Conservation (phyloP, 2,888 invertebrate genomes). For the Corbicula japonica region DNA sequence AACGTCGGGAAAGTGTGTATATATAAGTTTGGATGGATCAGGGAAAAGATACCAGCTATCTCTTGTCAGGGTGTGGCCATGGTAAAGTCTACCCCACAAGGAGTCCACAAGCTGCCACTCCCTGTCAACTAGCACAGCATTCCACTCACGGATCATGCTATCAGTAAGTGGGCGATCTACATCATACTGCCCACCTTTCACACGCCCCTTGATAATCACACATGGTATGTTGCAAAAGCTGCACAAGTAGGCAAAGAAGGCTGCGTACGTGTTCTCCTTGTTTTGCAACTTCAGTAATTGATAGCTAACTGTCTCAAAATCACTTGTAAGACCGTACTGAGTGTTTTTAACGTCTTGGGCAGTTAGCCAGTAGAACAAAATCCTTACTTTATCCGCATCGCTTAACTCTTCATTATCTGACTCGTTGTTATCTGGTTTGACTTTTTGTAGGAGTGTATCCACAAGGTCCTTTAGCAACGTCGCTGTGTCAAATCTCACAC, state of each 20-base stretch:
- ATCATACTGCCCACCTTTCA: constrained; percentile 78
- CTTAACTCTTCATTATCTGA: background rate
- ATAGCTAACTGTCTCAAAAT: constrained; percentile 36
- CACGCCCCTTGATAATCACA: constrained; percentile 76
- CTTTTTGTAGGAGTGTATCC: too few species aligned
- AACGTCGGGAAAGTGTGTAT: constrained; percentile 77
- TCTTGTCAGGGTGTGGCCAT: constrained; percentile 60
- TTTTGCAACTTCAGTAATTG: constrained; percentile 38
- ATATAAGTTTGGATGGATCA: constrained; percentile 77
- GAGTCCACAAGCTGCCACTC: constrained; percentile 59
- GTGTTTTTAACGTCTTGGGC: constrained; percentile 19
- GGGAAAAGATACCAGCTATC: constrained; percentile 79
- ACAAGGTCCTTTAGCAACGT: too few species aligned
- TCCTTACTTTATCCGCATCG: constrained; percentile 34
- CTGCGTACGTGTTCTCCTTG: constrained; percentile 45
- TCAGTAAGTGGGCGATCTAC: constrained; percentile 70
- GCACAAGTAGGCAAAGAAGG: constrained; percentile 50
- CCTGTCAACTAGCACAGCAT: constrained; percentile 57
- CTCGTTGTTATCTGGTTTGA: too few species aligned
- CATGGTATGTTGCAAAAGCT: constrained; percentile 74
- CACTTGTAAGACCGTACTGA: constrained; percentile 19
- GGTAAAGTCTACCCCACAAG: constrained; percentile 46
- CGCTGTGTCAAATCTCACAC: constrained; percentile 9
- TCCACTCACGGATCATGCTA: constrained; percentile 61
- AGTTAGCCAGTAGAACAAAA: constrained; percentile 44